Evolutionary conservation across 2,113 vertebrate species (phyloP), one percentile per base, ranked within the genome.

Genomic region (Myiozetetes cayanensis): DNA sequence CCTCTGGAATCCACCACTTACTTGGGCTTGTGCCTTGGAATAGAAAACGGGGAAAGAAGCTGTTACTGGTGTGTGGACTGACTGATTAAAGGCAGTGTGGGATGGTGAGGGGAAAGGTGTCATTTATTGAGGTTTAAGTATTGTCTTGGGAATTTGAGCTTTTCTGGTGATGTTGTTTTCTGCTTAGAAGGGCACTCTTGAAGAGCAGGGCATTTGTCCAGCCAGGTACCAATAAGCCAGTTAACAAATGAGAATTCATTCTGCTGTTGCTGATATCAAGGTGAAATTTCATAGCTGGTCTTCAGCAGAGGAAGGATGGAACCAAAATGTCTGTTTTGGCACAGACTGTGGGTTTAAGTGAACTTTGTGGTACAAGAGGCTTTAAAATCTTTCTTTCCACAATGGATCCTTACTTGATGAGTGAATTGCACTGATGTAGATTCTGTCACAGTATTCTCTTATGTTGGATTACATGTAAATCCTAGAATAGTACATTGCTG

Each of bases 391-490:
- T 85, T 30, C 16, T 65, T 81, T 33, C 27, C 30, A 8, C 16
- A 18, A 4, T 28, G 12, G 12, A 18, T 17, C 3, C 12, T 66
- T 44, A 4, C 14, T 44, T 47, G 39, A 28, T 28, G 30, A 52
- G 19, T 18, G 33, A 61, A 43, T 61, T 70, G 6, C 7, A 21
- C 23, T 24, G 27, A 23, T 47, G 30, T 25, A 75, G 62, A 24
- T 31, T 25, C 23, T 37, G 28, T 17, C 44, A 39, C 0, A 0
- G n/a, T 35, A 3, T 3, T 62, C 14, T 75, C 27, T 75, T 21
- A 2, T 18, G 20, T 49, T 77, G 53, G 41, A 43, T 66, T 90
- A 13, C 7, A 12, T 52, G 14, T 24, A 43, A 35, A 53, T 87
- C 63, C 43, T 37, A 11, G 39, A 44, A 9, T 6, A n/a, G 35